phyloP scores from a whole-genome alignment of 2,797 vertebrate genomes.

The Falco cherrug region DNA sequence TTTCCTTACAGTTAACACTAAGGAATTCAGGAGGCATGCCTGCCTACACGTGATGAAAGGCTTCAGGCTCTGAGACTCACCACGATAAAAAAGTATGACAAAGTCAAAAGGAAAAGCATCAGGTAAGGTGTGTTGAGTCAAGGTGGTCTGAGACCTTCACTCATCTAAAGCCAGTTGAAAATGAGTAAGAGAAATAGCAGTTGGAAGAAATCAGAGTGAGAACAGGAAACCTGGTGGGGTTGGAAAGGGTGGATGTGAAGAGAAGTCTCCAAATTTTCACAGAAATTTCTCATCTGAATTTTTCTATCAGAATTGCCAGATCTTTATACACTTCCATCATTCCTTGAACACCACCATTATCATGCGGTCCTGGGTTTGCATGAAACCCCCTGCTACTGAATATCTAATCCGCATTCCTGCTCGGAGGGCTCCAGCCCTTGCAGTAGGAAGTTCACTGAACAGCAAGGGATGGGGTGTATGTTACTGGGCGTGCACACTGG shows the following conservation, averaged over 20 bases:
- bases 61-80: not conserved
- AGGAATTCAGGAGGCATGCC: not conserved
- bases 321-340: not conserved
- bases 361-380: rapidly evolving
- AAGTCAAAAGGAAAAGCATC: not conserved
- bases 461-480: not conserved
- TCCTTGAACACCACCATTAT: not conserved
- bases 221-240: not conserved
- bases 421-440: not conserved
- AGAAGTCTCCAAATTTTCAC: not conserved
- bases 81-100: not conserved
- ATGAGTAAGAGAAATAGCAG: not conserved
- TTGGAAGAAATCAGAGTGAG: not conserved
- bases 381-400: not conserved
- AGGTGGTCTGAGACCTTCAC: not conserved
- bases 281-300: not conserved
- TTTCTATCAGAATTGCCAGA: not conserved
- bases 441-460: not conserved
- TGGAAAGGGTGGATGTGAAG: not conserved
- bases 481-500: slow-evolving; percentile 42
- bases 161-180: not conserved
- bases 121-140: not conserved
- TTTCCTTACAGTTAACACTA: not conserved
- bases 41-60: not conserved
- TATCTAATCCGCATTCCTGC: rapidly evolving